phyloP scores from a whole-genome alignment of 2,888 invertebrate genomes.

The Prionchulus punctatus region DNA sequence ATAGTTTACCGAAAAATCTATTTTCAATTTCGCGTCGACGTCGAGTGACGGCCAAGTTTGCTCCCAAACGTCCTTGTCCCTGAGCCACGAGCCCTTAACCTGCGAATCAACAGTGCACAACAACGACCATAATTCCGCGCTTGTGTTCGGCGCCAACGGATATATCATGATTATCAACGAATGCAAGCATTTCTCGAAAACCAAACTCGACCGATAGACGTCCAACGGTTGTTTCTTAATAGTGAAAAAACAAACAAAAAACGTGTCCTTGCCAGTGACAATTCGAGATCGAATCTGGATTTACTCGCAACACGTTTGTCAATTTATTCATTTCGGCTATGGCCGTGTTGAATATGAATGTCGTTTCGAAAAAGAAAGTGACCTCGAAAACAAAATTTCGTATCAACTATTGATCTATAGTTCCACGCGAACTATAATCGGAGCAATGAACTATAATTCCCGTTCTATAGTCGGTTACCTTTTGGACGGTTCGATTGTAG shows the following conservation, averaged over 20 bases:
- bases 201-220: background rate
- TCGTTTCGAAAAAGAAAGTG: background rate
- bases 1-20: background rate
- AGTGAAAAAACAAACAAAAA: background rate
- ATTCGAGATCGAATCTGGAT: background rate
- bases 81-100: too few species aligned
- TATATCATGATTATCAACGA: constrained; percentile 5
- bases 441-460: too few species aligned
- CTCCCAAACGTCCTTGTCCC: constrained; percentile 2
- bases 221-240: background rate
- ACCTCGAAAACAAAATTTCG: background rate
- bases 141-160: constrained; percentile 9
- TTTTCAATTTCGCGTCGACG: background rate
- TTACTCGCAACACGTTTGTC: constrained; percentile 9
- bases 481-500: background rate
- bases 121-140: constrained; percentile 12
- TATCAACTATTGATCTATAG: too few species aligned
- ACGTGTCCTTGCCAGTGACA: background rate
- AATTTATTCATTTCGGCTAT: background rate
- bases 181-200: constrained; percentile 4
- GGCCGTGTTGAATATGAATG: background rate
- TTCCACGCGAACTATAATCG: too few species aligned
- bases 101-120: too few species aligned
- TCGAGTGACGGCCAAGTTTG: constrained; percentile 6
- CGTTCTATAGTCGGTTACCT: background rate